Percentiles rank a stretch among this genome's conserved stretches.
These are phyloP conservation scores for Melinopterus prodromus DNA, from an alignment of 2,888 invertebrate species.

Conservation along the genomic window DNA sequence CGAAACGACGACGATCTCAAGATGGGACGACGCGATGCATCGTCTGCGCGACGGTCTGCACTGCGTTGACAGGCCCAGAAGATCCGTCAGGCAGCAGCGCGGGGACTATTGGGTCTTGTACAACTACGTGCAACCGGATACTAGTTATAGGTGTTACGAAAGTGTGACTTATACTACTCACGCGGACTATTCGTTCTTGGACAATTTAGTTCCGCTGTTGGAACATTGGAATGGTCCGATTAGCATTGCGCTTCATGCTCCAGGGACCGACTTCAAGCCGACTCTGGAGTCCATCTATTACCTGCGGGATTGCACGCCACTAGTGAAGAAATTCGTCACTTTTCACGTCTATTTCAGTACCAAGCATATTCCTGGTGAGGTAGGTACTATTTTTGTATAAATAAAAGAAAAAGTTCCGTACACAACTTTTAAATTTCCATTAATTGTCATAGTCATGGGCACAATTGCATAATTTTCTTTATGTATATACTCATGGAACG, in stretches of 20 bases:
- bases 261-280: constrained; percentile 81
- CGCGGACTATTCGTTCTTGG: constrained; percentile 90
- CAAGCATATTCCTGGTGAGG: constrained; percentile 82
- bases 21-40: constrained; percentile 10
- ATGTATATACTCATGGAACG: too few species aligned
- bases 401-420: too few species aligned
- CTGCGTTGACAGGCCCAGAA: constrained; percentile 56
- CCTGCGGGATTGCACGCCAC: constrained; percentile 78
- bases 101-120: constrained; percentile 84
- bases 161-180: constrained; percentile 92
- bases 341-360: constrained; percentile 91
- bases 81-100: constrained; percentile 58
- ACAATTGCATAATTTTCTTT: too few species aligned
- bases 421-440: too few species aligned
- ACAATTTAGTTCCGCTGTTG: constrained; percentile 85
- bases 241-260: constrained; percentile 87
- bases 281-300: constrained; percentile 84
- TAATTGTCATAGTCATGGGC: too few species aligned
- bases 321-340: constrained; percentile 81
- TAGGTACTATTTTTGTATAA: constrained; percentile 53
- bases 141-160: constrained; percentile 77
- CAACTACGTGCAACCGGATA: constrained; percentile 81
- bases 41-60: neutral
- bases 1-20: constrained; percentile 23
- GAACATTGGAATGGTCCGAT: constrained; percentile 89